Evolutionary conservation across 37 sponge, comb jelly and placozoan genomes (phyloP), one percentile per base, ranked within the genome.

Genomic region (Petrosia ficiformis): DNA sequence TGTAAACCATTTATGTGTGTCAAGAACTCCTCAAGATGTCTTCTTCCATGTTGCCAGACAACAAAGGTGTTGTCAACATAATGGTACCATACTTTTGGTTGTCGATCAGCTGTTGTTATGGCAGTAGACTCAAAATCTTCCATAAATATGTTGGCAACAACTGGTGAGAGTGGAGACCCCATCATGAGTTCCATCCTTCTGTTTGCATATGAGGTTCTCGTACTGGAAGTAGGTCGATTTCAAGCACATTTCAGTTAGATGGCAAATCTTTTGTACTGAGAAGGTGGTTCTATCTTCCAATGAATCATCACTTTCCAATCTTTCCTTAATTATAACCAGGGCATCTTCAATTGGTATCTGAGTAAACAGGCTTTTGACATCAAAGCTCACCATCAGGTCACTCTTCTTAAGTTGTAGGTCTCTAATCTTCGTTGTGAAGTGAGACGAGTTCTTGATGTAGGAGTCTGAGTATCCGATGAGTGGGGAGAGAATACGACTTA

Each of bases 391-490:
- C n/a, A n/a, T n/a, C n/a, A n/a, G n/a, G n/a, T n/a, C n/a, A n/a
- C n/a, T n/a, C n/a, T n/a, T n/a, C n/a, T n/a, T n/a, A n/a, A n/a
- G n/a, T n/a, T n/a, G n/a, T n/a, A n/a, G n/a, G n/a, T n/a, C n/a
- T n/a, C n/a, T n/a, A n/a, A n/a, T n/a, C n/a, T n/a, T n/a, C n/a
- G n/a, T n/a, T n/a, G n/a, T n/a, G n/a, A 48, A 48, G 54, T 48
- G 54, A 10, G 14, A 10, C 16, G 54, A 48, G 54, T 48, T 48
- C 10, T 16, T 10, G 54, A 48, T 48, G 16, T 48, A 48, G 16
- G 54, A 48, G 54, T 48, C 54, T 48, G 54, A 48, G 10, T 48
- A 16, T 19, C 81, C 73, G 14, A 71, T 65, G 10, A 80, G 44
- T 2, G 66, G 81, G 35, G 81, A 33, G 3, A 79, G 70, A 48